phyloP scores from a whole-genome alignment of 2,113 vertebrate species.

The Petrocephalus zakoni region DNA sequence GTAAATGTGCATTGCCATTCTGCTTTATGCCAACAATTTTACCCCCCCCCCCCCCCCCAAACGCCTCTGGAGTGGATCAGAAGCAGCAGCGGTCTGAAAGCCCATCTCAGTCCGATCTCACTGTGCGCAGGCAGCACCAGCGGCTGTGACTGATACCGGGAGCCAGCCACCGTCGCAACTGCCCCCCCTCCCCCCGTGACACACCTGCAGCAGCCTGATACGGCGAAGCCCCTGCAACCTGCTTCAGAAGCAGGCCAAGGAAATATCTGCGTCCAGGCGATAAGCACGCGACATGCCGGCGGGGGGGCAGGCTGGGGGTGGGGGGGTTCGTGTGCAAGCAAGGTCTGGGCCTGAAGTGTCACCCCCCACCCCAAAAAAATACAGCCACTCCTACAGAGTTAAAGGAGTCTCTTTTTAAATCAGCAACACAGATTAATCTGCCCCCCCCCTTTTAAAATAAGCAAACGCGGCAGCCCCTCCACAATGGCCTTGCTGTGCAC shows the following conservation, averaged over 20 bases:
- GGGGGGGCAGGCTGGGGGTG: no score
- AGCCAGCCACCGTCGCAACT: neutral
- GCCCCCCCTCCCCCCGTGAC: neutral
- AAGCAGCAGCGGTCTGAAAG: neutral
- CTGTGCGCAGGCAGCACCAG: neutral
- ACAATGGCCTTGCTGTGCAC: neutral
- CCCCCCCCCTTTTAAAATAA: neutral
- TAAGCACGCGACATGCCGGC: neutral
- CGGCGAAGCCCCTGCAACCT: neutral
- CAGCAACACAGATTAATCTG: constrained; percentile 11
- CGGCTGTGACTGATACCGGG: neutral
- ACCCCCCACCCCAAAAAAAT: neutral
- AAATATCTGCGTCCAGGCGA: constrained; percentile 10
- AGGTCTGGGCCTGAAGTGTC: neutral
- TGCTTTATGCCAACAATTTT: no score
- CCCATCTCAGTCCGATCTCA: neutral
- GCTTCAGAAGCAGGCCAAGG: neutral
- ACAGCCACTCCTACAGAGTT: neutral
- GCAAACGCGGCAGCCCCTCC: neutral
- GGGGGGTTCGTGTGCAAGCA: neutral
- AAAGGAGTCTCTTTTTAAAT: neutral
- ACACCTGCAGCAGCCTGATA: constrained; percentile 4
- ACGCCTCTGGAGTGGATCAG: neutral
- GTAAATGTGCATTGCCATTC: no score
- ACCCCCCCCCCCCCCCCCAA: neutral